A percentile compares a stretch with the other conserved stretches of the same genome.
Evolutionary conservation across 2,888 invertebrate genomes (phyloP).

Genomic region (Epinotia demarniana): DNA sequence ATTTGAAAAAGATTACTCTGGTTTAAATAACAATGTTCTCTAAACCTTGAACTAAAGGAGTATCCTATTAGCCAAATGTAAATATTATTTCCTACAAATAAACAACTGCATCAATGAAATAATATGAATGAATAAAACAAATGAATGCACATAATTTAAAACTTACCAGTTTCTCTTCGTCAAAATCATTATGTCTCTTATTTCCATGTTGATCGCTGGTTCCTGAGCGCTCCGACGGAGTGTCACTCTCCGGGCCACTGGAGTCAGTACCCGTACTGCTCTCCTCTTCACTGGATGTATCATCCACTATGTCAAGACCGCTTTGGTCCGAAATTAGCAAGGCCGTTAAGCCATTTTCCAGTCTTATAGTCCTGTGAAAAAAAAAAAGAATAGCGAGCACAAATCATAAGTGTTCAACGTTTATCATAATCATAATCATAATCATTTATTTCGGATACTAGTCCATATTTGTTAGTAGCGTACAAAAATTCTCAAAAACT

Average conservation of each 20-base stretch:
- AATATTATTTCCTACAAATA: background rate
- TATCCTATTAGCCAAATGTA: background rate
- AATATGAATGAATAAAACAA: constrained; percentile 13
- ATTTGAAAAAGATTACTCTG: no score
- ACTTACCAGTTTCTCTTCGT: constrained; percentile 80
- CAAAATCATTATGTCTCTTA: constrained; percentile 65
- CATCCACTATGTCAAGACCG: constrained; percentile 58
- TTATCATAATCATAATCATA: no score
- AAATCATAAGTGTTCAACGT: background rate
- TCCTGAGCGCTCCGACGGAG: constrained; percentile 65
- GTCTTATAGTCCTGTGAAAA: constrained; percentile 83
- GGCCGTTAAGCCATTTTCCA: constrained; percentile 89
- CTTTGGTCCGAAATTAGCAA: constrained; percentile 88
- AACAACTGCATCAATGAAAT: background rate
- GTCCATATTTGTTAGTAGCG: no score
- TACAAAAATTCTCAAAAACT: no score
- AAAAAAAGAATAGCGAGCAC: background rate
- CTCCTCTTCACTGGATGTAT: constrained; percentile 69
- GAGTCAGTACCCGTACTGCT: constrained; percentile 65
- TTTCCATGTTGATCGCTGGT: constrained; percentile 70
- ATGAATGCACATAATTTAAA: constrained; percentile 9
- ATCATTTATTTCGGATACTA: no score
- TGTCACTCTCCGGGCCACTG: constrained; percentile 76
- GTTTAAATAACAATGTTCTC: no score
- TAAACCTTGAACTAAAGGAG: background rate